phyloP scores from a whole-genome alignment of 2,888 invertebrate species.

The Alsophila aescularia region DNA sequence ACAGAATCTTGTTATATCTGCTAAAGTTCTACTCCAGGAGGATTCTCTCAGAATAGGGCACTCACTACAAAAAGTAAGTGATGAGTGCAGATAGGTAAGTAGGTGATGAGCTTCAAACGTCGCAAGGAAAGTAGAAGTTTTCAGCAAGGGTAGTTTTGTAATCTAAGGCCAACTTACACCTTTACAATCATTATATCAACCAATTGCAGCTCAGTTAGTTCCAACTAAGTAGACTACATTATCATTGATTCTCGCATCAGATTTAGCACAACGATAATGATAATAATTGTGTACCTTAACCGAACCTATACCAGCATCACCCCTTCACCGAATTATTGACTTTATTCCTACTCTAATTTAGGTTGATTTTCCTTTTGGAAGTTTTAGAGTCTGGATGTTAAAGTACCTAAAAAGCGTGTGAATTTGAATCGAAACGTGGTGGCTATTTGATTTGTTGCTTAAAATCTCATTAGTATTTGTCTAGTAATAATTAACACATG shows the following conservation, averaged over 20 bases:
- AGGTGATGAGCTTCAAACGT: too few species aligned
- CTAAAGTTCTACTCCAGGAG: too few species aligned
- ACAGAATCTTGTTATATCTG: too few species aligned
- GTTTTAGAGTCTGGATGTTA: constrained; percentile 4
- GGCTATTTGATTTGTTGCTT: constrained; percentile 24
- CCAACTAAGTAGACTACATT: constrained; percentile 1
- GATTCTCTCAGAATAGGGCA: too few species aligned
- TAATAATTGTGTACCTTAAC: constrained; percentile 18
- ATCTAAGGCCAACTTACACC: too few species aligned
- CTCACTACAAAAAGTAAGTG: too few species aligned
- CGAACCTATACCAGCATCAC: neutral
- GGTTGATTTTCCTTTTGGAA: neutral
- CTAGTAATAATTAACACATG: constrained; percentile 21
- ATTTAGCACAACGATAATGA: constrained; percentile 16
- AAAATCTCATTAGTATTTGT: constrained; percentile 25
- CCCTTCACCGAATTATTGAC: neutral
- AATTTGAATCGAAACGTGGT: constrained; percentile 16
- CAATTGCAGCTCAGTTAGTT: too few species aligned
- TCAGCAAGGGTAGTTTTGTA: too few species aligned
- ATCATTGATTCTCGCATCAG: constrained; percentile 11
- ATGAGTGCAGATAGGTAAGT: too few species aligned
- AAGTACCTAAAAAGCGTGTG: constrained; percentile 19
- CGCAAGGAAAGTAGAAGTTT: too few species aligned
- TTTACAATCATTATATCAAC: too few species aligned
- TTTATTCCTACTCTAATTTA: neutral